phyloP scores from a whole-genome alignment of 2,888 invertebrate species.

The Eumacrocentrus americanus region DNA sequence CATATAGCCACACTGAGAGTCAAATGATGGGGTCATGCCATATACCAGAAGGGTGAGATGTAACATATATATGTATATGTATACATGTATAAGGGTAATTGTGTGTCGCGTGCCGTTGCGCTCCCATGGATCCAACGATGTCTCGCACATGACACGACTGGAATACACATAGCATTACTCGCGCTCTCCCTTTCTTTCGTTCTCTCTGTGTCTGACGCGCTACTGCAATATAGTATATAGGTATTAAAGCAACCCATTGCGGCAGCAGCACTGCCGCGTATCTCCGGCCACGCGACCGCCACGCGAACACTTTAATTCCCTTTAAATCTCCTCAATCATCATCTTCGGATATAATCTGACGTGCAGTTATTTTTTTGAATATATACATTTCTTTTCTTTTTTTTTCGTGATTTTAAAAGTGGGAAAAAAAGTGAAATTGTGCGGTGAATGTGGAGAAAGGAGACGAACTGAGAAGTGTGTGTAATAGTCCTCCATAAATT shows the following conservation, averaged over 20 bases:
- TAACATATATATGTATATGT: background rate
- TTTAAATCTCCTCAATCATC: slow-evolving; percentile 11
- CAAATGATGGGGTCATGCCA: background rate
- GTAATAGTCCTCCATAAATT: slow-evolving; percentile 36
- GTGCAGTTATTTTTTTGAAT: too few species aligned
- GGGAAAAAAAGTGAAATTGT: slow-evolving; percentile 13
- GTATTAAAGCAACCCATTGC: background rate
- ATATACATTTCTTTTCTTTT: background rate
- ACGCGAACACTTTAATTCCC: slow-evolving; percentile 36
- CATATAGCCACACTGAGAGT: background rate
- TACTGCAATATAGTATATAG: background rate
- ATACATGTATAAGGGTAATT: slow-evolving; percentile 23
- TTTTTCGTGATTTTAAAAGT: background rate
- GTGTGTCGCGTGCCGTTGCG: slow-evolving; percentile 52
- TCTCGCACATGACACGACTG: slow-evolving; percentile 53
- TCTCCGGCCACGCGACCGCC: slow-evolving; percentile 40
- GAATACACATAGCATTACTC: slow-evolving; percentile 16
- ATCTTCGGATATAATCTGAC: slow-evolving; percentile 4
- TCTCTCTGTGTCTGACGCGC: background rate
- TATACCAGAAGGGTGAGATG: background rate
- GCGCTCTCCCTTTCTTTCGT: background rate
- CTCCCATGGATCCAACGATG: slow-evolving; percentile 48
- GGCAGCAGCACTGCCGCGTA: slow-evolving; percentile 9
- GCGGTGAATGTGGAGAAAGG: background rate
- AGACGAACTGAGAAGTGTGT: slow-evolving; percentile 15